Conservation (phyloP, 2,888 invertebrate species). For the Aspidiotus rigidus region DNA sequence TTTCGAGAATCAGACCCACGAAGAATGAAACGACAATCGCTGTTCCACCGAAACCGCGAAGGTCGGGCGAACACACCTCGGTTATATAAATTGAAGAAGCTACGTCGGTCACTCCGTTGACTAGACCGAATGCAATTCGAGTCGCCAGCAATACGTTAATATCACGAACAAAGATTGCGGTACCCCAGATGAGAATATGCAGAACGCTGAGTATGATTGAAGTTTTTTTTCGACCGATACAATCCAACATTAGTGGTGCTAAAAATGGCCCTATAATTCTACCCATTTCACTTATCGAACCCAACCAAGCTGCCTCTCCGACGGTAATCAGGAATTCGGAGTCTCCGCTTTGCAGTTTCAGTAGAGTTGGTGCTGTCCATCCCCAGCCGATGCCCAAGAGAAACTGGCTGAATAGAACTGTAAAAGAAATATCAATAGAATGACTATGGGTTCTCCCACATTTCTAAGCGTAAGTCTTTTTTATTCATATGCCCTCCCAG, state of each 20-base stretch:
- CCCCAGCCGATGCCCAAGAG: conserved; percentile 16
- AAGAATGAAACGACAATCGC: no score
- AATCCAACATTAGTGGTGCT: background rate
- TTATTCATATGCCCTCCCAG: no score
- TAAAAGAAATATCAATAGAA: no score
- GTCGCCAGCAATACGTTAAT: no score
- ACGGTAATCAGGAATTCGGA: background rate
- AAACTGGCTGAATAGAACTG: conserved; percentile 1
- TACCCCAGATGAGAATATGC: conserved; percentile 3
- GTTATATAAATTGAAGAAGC: no score
- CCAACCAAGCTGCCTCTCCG: conserved; percentile 15
- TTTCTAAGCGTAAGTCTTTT: no score
- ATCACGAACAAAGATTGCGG: background rate
- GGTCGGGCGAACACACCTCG: no score
- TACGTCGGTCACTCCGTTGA: no score
- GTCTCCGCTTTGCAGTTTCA: conserved; percentile 1
- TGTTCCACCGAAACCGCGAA: no score
- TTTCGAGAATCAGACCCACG: conserved; percentile 36
- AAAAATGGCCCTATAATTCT: conserved; percentile 11
- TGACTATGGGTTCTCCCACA: no score
- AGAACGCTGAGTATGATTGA: background rate
- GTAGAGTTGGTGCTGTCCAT: conserved; percentile 19
- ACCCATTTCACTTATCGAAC: conserved; percentile 14
- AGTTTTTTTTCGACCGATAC: conserved; percentile 9
- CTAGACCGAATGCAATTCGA: no score